Conservation (phyloP, 2,113 vertebrate species). For the Rhynchopsitta pachyrhyncha region DNA sequence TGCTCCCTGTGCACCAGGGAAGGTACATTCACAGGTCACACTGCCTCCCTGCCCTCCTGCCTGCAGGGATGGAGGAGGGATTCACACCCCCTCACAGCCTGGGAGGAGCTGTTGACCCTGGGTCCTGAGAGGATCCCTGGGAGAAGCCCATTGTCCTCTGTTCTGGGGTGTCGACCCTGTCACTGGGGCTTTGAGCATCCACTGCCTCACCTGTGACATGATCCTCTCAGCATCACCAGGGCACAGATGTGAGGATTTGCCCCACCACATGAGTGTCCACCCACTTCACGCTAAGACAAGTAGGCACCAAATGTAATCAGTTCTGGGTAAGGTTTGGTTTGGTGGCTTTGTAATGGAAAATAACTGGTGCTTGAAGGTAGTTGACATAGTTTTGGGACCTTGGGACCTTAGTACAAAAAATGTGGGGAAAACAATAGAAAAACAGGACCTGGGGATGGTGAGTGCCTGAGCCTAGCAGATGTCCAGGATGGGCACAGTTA, state of each 20-base stretch:
- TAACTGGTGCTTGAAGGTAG: too few relatives aligned
- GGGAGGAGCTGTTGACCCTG: not conserved
- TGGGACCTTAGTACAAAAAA: too few relatives aligned
- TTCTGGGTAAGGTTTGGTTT: too few relatives aligned
- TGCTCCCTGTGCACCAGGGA: accelerated
- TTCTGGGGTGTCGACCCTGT: not conserved
- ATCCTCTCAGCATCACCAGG: not conserved
- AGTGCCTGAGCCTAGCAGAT: too few relatives aligned
- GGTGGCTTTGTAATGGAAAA: too few relatives aligned
- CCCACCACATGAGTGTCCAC: not conserved
- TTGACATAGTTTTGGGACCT: too few relatives aligned
- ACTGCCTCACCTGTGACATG: not conserved
- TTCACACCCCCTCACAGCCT: not conserved
- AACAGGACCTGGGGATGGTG: too few relatives aligned
- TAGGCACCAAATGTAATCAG: too few relatives aligned
- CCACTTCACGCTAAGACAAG: not conserved
- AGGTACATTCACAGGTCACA: accelerated
- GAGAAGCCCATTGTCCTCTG: accelerated
- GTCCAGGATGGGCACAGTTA: too few relatives aligned
- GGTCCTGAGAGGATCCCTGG: not conserved
- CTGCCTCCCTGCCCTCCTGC: accelerated
- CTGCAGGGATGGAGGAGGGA: not conserved
- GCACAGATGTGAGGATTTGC: not conserved
- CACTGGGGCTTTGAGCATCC: not conserved
- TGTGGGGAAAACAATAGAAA: too few relatives aligned